Percentiles rank a stretch among this genome's conserved stretches.
Conservation (phyloP, 2,113 vertebrate species). For the Spea bombifrons region DNA sequence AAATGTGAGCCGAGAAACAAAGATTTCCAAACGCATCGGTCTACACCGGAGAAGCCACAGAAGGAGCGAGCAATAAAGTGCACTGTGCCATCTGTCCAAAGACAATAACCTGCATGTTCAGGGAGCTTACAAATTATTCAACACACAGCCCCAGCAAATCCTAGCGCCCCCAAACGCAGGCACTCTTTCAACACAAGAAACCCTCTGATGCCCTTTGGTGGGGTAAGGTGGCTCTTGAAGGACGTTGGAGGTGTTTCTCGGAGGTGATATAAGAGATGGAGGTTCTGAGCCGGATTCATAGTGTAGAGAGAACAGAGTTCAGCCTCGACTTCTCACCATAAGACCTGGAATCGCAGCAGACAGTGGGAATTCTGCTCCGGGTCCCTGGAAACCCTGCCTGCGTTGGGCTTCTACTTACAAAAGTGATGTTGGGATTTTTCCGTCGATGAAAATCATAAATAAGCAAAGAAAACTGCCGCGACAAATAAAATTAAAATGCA, state of each 20-base stretch:
- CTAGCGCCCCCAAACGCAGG: conserved; percentile 65
- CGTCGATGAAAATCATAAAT: conserved; percentile 12
- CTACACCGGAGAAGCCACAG: conserved; percentile 78
- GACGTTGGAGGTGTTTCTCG: conserved; percentile 65
- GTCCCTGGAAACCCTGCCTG: neutral
- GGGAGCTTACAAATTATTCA: conserved; percentile 84
- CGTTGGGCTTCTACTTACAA: neutral
- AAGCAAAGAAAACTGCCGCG: conserved; percentile 26
- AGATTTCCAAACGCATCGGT: conserved; percentile 72
- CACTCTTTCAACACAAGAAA: conserved; percentile 55
- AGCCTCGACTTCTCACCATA: conserved; percentile 16
- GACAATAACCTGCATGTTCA: conserved; percentile 85
- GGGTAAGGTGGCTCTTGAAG: conserved; percentile 58
- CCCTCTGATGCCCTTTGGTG: conserved; percentile 61
- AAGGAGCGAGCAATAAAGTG: conserved; percentile 92
- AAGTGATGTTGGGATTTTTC: neutral
- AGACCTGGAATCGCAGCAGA: conserved; percentile 13
- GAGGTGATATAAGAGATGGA: conserved; percentile 34
- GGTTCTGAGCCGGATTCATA: conserved; percentile 34
- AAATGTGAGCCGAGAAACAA: conserved; percentile 74
- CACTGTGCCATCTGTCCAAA: conserved; percentile 87
- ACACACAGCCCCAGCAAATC: conserved; percentile 75
- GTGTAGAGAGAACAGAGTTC: conserved; percentile 15
- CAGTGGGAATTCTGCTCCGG: neutral
- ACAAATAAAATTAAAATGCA: conserved; percentile 20